Evolutionary conservation across 2,888 invertebrate genomes (phyloP), one percentile per base, ranked within the genome.

Genomic region (Ptychoptera albimana): DNA sequence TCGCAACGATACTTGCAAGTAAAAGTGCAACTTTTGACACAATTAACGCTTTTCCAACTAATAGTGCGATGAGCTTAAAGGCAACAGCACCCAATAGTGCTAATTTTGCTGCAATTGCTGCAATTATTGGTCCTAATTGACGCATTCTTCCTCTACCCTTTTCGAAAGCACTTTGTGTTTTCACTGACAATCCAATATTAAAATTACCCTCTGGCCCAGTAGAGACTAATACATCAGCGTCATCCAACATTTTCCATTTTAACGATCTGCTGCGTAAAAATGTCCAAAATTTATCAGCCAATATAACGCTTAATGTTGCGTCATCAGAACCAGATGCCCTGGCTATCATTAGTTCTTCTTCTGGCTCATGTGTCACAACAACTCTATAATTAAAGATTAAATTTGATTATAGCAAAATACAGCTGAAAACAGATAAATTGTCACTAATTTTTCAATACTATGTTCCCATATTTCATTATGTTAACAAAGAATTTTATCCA

Each of bases 21-120:
- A 87, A 72, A 9, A 88, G 70, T 2, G 87, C 87, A 43, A 87
- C 78, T 72, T 88, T 88, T 53, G 84, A 83, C 49, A 87, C 78
- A 37, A 88, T 73, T 5, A 88, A 71, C 23, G 87, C 87, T 67
- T 88, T 87, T 56, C 86, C 86, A 31, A 87, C 86, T 51, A 87
- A 73, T 6, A 87, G 69, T 12, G 82, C 81, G 4, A 88, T 66
- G 13, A 79, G 85, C 57, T 87, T 87, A 63, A 87, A 81, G 30
- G 85, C 77, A 42, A 88, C 58, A 39, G 83, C 83, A 43, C 82
- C 86, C 23, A 87, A 73, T 42, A 87, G 70, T 57, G 84, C 87
- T 46, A 84, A 74, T 63, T 88, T 88, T 67, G 86, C 72, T 6
- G 81, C 81, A 37, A 79, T 80, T 11, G 83, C 77, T 1, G 82